Evolutionary conservation across 2,113 vertebrate species (phyloP), one percentile per base, ranked within the genome.

Genomic region (Perca fluviatilis): DNA sequence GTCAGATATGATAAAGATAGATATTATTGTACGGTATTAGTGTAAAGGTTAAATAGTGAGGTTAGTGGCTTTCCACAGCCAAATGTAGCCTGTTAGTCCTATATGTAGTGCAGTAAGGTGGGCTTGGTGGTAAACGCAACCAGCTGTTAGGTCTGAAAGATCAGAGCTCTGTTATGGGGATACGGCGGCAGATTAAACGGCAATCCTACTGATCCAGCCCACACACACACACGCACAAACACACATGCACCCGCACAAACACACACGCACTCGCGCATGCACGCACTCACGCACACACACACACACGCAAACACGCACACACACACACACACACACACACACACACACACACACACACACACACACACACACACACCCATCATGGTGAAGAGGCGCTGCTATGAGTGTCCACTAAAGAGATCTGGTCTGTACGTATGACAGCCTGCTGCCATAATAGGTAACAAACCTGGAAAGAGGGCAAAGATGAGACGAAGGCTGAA

Each of bases 191-290:
- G 91, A 94, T 93, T 94, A 93, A 90, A 87, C 77, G 46, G 71
- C 79, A 88, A 91, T 94, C 90, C 90, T 51, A 49, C 83, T 89
- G 86, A 90, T 94, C 86, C 89, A 89, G 76, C 86, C 77, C 89
- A 90, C 85, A 91, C 84, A 86, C 40, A 25, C 62, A 65, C 40
- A 36, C 33, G 9, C 47, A 36, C 47, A 49, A 6, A 88, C 84
- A 90, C 83, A 85, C 6, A 33, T 47, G 30, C 71, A 68, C 63
- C 58, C 72, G 5, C 23, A 36, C 36, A 36, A 88, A 88, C 84
- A 90, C 83, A 85, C 6, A 33, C 53, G 30, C 72, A 68, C 63
- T 53, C 72, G 5, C 23, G 33, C 89, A 88, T 82, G 89, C 84
- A 86, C 2, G 33, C 53, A 50, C 67, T 61, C 57, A 63, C 67